These are phyloP conservation scores for Caerostris darwini DNA, from an alignment of 1,140 invertebrate species.

Conservation along the genomic window DNA sequence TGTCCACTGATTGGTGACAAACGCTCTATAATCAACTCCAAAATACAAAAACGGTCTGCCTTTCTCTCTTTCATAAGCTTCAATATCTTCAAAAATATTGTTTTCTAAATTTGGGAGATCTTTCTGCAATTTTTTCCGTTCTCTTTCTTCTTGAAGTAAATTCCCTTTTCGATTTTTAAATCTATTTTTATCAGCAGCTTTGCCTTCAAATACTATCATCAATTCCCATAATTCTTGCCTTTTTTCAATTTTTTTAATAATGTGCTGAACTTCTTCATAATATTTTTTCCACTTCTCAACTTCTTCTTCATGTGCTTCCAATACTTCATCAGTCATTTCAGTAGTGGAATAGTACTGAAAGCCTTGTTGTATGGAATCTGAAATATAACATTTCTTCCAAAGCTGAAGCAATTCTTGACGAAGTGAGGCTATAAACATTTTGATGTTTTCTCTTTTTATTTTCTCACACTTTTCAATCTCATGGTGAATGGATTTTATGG, in stretches of 20 bases:
- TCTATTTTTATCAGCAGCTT: constrained; percentile 88
- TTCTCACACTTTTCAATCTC: constrained; percentile 86
- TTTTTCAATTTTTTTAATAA: constrained; percentile 83
- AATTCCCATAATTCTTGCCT: constrained; percentile 86
- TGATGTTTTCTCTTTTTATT: constrained; percentile 86
- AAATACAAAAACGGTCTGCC: constrained; percentile 81
- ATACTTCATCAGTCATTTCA: constrained; percentile 88
- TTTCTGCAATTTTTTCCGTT: constrained; percentile 88
- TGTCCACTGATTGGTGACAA: constrained; percentile 81
- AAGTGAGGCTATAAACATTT: constrained; percentile 87
- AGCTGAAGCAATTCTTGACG: constrained; percentile 86
- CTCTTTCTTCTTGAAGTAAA: constrained; percentile 91
- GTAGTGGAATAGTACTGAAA: constrained; percentile 85
- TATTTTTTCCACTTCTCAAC: constrained; percentile 86
- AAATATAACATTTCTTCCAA: constrained; percentile 89
- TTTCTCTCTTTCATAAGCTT: constrained; percentile 81
- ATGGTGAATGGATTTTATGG: constrained; percentile 83
- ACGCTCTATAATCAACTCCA: constrained; percentile 80
- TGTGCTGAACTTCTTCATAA: constrained; percentile 86
- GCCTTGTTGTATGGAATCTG: constrained; percentile 84
- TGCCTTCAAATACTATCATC: constrained; percentile 87
- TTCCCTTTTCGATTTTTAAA: constrained; percentile 92
- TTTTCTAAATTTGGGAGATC: constrained; percentile 83
- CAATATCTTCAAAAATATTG: constrained; percentile 81
- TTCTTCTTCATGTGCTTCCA: constrained; percentile 89